phyloP scores from a whole-genome alignment of 2,113 vertebrate genomes.

The Epinephelus cyanopodus region DNA sequence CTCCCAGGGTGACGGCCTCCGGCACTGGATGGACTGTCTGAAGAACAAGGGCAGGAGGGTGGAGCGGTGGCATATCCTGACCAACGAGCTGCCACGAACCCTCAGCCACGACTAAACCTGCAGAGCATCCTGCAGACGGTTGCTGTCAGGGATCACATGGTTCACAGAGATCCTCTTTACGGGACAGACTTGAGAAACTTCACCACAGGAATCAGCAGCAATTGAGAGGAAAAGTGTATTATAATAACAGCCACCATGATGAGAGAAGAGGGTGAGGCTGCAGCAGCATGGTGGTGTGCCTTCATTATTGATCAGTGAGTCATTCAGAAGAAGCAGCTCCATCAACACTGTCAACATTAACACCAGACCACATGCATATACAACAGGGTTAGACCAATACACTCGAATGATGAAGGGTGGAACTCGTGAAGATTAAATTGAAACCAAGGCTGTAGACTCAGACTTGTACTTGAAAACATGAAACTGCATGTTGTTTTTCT shows the following conservation, averaged over 20 bases:
- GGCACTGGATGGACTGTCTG: slow-evolving; percentile 89
- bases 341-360: background rate
- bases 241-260: background rate
- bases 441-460: too few species aligned
- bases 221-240: slow-evolving; percentile 1
- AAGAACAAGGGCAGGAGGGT: slow-evolving; percentile 84
- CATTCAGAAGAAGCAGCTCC: slow-evolving; percentile 1
- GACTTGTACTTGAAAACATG: too few species aligned
- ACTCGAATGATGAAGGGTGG: too few species aligned
- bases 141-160: background rate
- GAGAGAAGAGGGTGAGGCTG: background rate
- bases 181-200: slow-evolving; percentile 3
- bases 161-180: slow-evolving; percentile 5
- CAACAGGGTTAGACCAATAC: background rate
- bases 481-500: too few species aligned
- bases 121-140: too few species aligned
- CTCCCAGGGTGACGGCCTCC: slow-evolving; percentile 86
- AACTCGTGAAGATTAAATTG: too few species aligned
- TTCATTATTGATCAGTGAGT: slow-evolving; percentile 34
- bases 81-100: slow-evolving; percentile 88
- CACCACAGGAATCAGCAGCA: background rate
- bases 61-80: slow-evolving; percentile 91
- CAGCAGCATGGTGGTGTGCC: slow-evolving; percentile 40
- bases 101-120: slow-evolving; percentile 75
- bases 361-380: background rate